Conservation (phyloP, 2,888 invertebrate genomes). For the Papilio gigon region DNA sequence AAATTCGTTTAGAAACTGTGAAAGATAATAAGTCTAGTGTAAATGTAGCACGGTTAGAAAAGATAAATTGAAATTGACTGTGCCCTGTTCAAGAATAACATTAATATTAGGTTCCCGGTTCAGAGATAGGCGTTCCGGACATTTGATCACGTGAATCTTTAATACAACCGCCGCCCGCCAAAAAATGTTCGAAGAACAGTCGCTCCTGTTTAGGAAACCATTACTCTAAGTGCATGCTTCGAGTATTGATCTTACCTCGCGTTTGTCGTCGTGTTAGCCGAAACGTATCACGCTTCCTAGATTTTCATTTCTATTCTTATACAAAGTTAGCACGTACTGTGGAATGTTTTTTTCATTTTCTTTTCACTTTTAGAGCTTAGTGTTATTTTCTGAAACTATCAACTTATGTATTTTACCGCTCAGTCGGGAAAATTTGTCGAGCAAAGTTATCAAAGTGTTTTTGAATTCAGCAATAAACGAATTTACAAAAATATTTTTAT, state of each 20-base stretch:
- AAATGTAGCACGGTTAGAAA: constrained; percentile 34
- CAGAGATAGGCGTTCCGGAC: constrained; percentile 50
- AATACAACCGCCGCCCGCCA: constrained; percentile 53
- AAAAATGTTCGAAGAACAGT: constrained; percentile 62
- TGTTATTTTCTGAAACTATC: not conserved
- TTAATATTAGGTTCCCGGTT: constrained; percentile 51
- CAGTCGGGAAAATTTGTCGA: not conserved
- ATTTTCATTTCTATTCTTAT: constrained; percentile 35
- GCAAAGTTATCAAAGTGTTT: not conserved
- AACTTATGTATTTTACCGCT: not conserved
- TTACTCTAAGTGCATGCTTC: constrained; percentile 69
- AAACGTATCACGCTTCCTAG: constrained; percentile 41
- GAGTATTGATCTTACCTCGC: constrained; percentile 51
- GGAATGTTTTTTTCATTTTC: not conserved
- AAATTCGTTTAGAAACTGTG: constrained; percentile 9
- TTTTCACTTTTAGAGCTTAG: not conserved
- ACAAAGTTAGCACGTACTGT: not conserved
- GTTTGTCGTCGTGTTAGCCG: constrained; percentile 49
- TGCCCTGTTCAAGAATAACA: constrained; percentile 51
- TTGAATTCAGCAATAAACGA: not conserved
- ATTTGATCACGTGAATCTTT: constrained; percentile 67
- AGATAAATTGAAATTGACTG: constrained; percentile 53
- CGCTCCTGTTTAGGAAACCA: constrained; percentile 58
- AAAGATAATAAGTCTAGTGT: constrained; percentile 33
- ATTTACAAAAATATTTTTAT: not conserved